A percentile compares a stretch with the other conserved stretches of the same genome.
phyloP scores from a whole-genome alignment of 2,113 vertebrate genomes.

The Elanus axillaris region DNA sequence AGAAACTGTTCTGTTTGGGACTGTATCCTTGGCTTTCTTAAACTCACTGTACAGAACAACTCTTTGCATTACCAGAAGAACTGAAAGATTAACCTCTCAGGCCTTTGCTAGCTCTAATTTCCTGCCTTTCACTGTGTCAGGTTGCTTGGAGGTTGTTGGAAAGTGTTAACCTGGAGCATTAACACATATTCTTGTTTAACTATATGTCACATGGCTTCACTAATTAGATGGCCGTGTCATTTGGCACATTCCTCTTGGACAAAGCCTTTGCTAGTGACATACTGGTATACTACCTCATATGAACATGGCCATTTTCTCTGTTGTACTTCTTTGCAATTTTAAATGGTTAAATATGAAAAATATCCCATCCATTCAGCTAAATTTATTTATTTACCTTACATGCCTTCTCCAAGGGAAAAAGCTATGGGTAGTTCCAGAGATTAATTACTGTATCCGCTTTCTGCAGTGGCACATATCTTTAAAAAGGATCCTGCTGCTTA shows the following conservation, averaged over 20 bases:
- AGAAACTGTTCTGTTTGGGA: neutral
- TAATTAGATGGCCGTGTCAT: neutral
- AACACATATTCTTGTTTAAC: accelerated
- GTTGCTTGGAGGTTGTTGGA: neutral
- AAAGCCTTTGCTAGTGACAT: neutral
- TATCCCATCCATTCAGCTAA: neutral
- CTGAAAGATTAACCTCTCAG: neutral
- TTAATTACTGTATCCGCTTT: neutral
- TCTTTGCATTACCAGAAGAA: neutral
- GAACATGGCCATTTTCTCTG: neutral
- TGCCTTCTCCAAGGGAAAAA: neutral
- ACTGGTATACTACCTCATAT: neutral
- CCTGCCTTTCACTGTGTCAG: neutral
- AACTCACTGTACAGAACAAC: neutral
- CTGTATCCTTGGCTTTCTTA: neutral
- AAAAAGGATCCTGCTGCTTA: neutral
- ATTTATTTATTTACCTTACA: neutral
- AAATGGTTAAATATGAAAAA: neutral
- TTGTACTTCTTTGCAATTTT: neutral
- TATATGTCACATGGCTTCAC: neutral
- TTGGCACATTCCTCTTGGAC: neutral
- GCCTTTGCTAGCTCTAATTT: neutral
- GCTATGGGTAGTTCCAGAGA: neutral
- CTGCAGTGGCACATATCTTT: neutral
- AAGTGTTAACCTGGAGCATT: neutral